A percentile compares a stretch with the other conserved stretches of the same genome.
phyloP scores from a whole-genome alignment of 2,113 vertebrate species.

The Lamprologus speciosus region DNA sequence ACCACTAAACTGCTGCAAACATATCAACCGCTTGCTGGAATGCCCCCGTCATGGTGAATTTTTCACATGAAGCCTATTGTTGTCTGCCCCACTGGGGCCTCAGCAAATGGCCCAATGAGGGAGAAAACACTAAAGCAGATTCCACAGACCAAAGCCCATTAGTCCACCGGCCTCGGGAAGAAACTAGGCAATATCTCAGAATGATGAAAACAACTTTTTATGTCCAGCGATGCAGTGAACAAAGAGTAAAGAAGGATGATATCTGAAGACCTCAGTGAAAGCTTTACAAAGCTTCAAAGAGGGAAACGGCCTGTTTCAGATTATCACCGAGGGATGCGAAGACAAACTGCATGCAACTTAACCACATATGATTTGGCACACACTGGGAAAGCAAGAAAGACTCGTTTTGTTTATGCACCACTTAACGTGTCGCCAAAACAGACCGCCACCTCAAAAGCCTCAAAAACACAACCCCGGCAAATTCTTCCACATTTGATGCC shows the following conservation, averaged over 20 bases:
- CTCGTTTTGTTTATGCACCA: conserved; percentile 13
- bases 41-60: conserved; percentile 40
- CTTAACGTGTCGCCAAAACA: background rate
- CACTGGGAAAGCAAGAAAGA: background rate
- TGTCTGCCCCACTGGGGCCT: conserved; percentile 42
- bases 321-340: conserved; percentile 7
- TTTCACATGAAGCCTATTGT: conserved; percentile 60
- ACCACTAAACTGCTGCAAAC: conserved; percentile 36
- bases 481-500: conserved; percentile 1
- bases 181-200: conserved; percentile 55
- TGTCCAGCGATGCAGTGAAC: conserved; percentile 7
- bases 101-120: conserved; percentile 37
- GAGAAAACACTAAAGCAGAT: conserved; percentile 38
- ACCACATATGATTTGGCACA: background rate
- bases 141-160: conserved; percentile 41
- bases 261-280: conserved; percentile 37
- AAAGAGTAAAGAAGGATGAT: conserved; percentile 30
- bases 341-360: conserved; percentile 6
- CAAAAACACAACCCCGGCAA: conserved; percentile 12
- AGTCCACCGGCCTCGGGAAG: conserved; percentile 45
- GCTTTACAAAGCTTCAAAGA: conserved; percentile 46
- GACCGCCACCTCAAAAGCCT: background rate
- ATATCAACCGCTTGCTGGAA: conserved; percentile 26
- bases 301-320: conserved; percentile 27
- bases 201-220: conserved; percentile 46